Percentiles rank a stretch among this genome's conserved stretches.
Evolutionary conservation across 2,888 invertebrate genomes (phyloP).

Genomic region (Anarsia innoxiella): DNA sequence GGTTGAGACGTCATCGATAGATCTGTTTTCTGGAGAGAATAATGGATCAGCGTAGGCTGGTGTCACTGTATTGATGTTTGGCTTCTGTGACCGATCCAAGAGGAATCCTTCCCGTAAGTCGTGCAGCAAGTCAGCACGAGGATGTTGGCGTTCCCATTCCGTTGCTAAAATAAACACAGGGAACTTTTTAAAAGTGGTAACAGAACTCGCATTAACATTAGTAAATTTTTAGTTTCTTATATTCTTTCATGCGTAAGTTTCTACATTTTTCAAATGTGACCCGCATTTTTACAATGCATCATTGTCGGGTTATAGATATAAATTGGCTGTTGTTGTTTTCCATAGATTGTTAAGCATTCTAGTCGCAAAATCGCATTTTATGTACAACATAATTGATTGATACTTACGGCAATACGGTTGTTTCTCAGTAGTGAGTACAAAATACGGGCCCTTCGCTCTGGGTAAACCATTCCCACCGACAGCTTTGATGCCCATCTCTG

Average conservation of each 20-base stretch:
- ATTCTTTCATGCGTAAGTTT: too few relatives aligned
- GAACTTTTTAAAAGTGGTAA: too few relatives aligned
- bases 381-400: not conserved
- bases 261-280: too few relatives aligned
- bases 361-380: not conserved
- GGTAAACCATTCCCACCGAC: slow-evolving; percentile 34
- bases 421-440: slow-evolving; percentile 66
- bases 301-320: too few relatives aligned
- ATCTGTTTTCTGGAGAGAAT: too few relatives aligned
- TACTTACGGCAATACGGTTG: slow-evolving; percentile 73
- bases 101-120: slow-evolving; percentile 47
- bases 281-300: too few relatives aligned
- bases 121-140: slow-evolving; percentile 36
- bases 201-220: too few relatives aligned
- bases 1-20: too few relatives aligned
- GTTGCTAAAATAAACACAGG: slow-evolving; percentile 33
- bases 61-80: slow-evolving; percentile 12
- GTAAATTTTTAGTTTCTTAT: too few relatives aligned
- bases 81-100: slow-evolving; percentile 21
- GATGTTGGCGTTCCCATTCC: slow-evolving; percentile 41
- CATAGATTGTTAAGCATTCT: too few relatives aligned
- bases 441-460: slow-evolving; percentile 63
- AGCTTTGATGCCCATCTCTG: slow-evolving; percentile 74
- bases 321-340: too few relatives aligned
- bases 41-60: slow-evolving; percentile 40